Conservation (phyloP, 2,888 invertebrate species). For the Aporophyla nigra region DNA sequence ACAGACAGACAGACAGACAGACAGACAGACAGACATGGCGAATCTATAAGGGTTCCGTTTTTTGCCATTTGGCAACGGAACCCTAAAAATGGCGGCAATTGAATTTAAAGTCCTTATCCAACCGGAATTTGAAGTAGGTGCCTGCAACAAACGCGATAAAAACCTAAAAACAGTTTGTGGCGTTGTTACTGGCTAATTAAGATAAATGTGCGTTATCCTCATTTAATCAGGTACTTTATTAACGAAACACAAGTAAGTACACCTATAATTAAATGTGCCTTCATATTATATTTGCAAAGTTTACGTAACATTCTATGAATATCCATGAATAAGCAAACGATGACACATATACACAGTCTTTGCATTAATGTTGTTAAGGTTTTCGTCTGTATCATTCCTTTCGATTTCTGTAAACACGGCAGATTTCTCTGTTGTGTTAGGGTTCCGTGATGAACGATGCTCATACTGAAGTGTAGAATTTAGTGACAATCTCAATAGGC, state of each 20-base stretch:
- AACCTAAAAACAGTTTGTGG: background rate
- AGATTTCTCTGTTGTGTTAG: conserved; percentile 26
- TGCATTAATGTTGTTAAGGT: conserved; percentile 34
- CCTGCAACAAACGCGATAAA: background rate
- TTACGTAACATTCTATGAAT: conserved; percentile 68
- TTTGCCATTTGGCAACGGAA: too few species aligned
- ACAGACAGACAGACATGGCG: too few species aligned
- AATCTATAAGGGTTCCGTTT: too few species aligned
- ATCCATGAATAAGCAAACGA: conserved; percentile 64
- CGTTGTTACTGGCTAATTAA: background rate
- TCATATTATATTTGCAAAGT: conserved; percentile 47
- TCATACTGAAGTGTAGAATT: background rate
- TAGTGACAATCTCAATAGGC: background rate
- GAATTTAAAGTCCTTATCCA: background rate
- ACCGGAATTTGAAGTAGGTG: background rate
- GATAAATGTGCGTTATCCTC: conserved; percentile 16
- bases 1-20: too few species aligned
- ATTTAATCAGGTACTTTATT: background rate
- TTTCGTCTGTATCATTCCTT: conserved; percentile 26
- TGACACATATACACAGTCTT: conserved; percentile 59
- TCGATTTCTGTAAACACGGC: conserved; percentile 28
- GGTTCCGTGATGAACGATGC: conserved; percentile 11
- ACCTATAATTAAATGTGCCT: conserved; percentile 40
- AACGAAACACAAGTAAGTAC: conserved; percentile 27
- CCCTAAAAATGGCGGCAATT: background rate